Conservation (phyloP, 1,140 invertebrate species). For the Zeugodacus cucurbitae region DNA sequence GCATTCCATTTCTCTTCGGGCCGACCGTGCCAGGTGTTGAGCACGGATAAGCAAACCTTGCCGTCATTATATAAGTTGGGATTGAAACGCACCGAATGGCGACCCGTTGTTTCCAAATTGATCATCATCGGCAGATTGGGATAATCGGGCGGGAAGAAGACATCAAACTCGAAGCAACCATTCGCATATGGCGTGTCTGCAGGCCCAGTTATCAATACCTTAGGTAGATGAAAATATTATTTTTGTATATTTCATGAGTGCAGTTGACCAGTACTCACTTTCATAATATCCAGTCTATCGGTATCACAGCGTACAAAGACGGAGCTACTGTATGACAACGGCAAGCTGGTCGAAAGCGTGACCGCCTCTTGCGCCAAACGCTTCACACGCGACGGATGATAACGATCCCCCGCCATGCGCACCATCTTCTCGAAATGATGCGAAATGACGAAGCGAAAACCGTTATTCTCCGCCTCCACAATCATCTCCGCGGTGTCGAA, state of each 20-base stretch:
- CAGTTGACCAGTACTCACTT: conserved; percentile 75
- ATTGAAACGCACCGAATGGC: conserved; percentile 94
- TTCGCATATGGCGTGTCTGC: conserved; percentile 91
- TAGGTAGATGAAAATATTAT: too few species aligned
- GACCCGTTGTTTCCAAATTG: conserved; percentile 94
- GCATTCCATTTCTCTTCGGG: conserved; percentile 99
- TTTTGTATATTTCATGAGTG: too few species aligned
- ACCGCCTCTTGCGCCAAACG: conserved; percentile 95
- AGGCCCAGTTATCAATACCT: conserved; percentile 92
- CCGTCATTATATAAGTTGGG: conserved; percentile 98
- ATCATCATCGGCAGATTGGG: conserved; percentile 85
- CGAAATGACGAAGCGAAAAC: conserved; percentile 85
- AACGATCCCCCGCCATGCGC: conserved; percentile 84
- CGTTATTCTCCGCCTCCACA: conserved; percentile 76
- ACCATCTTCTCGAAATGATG: conserved; percentile 94
- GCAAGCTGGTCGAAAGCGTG: conserved; percentile 92
- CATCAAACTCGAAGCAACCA: conserved; percentile 90
- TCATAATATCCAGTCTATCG: conserved; percentile 95
- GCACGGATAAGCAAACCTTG: conserved; percentile 94
- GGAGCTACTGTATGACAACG: conserved; percentile 92
- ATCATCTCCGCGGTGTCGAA: conserved; percentile 95
- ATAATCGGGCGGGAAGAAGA: conserved; percentile 92
- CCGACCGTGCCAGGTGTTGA: conserved; percentile 97
- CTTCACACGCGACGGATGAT: conserved; percentile 88
- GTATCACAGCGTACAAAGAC: conserved; percentile 97